Evolutionary conservation across 2,888 invertebrate species (phyloP), one percentile per base, ranked within the genome.

Genomic region (Venusia cambrica): DNA sequence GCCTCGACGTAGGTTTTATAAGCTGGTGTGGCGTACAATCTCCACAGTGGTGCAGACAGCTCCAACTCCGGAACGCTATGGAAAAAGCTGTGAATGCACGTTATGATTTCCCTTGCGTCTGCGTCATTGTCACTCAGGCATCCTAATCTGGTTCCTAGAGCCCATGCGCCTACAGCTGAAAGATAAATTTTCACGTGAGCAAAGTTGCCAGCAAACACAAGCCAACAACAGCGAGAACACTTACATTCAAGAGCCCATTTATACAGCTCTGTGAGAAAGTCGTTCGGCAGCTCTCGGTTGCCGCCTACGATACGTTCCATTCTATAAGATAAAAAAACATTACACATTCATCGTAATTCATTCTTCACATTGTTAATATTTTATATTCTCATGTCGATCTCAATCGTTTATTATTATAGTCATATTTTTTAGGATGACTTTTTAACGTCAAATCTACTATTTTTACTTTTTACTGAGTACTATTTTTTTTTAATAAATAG

Each of bases 171-270:
- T 1, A 96, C 94, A 50, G 95, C 94, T 94, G 66, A 38, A 74
- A 74, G 44, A 43, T 41, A 51, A 45, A 31, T 9, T 46, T 46
- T 35, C 35, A 46, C 47, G 42, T 37, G 34, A 35, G 34, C 42
- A 34, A 55, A 52, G 47, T 51, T 42, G 48, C 36, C 39, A 32
- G 27, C 38, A 27, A 39, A 41, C 39, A 32, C 37, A 41, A 41
- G 51, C 49, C 49, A 47, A 44, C 45, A 46, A 32, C 38, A n/a
- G 45, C 44, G 40, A 51, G 53, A 45, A 42, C 64, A 90, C 92
- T 91, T 88, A 92, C 94, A 94, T 87, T 95, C 94, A 38, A 95
- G 81, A 8, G 93, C 92, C 94, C 94, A 95, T 83, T 93, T 93
- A 72, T 92, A 92, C 37, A 94, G 88, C 71, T 94, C 93, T 44